These are phyloP conservation scores for Saguinus midas DNA, from an alignment of 2,113 vertebrate species.

Conservation along the genomic window DNA sequence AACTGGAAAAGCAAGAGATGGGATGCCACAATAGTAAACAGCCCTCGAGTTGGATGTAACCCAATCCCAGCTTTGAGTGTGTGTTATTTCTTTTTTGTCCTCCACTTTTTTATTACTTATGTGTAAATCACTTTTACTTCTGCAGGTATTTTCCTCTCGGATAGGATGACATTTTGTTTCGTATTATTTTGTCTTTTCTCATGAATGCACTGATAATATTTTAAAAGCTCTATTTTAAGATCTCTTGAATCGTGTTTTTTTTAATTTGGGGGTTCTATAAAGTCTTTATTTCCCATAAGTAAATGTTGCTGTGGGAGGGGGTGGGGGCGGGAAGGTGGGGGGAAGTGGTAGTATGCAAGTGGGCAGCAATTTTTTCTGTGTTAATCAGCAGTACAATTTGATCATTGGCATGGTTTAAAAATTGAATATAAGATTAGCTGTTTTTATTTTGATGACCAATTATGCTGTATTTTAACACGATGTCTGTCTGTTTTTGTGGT, in stretches of 20 bases:
- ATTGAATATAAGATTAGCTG: slow-evolving; percentile 84
- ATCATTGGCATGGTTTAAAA: slow-evolving; percentile 75
- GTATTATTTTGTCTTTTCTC: slow-evolving; percentile 77
- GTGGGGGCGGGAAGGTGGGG: background rate
- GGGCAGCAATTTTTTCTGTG: slow-evolving; percentile 66
- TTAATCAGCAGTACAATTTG: slow-evolving; percentile 80
- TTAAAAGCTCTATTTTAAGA: slow-evolving; percentile 81
- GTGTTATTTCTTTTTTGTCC: slow-evolving; percentile 52
- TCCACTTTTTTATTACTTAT: slow-evolving; percentile 65
- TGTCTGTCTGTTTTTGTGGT: slow-evolving; percentile 92
- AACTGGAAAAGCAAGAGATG: slow-evolving; percentile 59
- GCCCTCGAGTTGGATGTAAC: slow-evolving; percentile 52
- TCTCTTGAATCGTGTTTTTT: slow-evolving; percentile 48
- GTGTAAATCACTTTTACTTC: slow-evolving; percentile 71
- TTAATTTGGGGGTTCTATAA: slow-evolving; percentile 60
- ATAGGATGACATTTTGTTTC: slow-evolving; percentile 74
- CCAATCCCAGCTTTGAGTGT: slow-evolving; percentile 54
- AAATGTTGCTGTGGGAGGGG: slow-evolving; percentile 58
- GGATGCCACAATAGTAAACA: slow-evolving; percentile 24
- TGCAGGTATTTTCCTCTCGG: slow-evolving; percentile 75
- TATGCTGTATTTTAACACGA: slow-evolving; percentile 93
- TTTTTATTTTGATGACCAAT: slow-evolving; percentile 90
- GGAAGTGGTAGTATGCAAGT: slow-evolving; percentile 67
- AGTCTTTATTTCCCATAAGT: slow-evolving; percentile 77
- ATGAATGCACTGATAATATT: slow-evolving; percentile 91